A percentile compares a stretch with the other conserved stretches of the same genome.
phyloP scores from a whole-genome alignment of 2,888 invertebrate genomes.

The Catocala fraxini region DNA sequence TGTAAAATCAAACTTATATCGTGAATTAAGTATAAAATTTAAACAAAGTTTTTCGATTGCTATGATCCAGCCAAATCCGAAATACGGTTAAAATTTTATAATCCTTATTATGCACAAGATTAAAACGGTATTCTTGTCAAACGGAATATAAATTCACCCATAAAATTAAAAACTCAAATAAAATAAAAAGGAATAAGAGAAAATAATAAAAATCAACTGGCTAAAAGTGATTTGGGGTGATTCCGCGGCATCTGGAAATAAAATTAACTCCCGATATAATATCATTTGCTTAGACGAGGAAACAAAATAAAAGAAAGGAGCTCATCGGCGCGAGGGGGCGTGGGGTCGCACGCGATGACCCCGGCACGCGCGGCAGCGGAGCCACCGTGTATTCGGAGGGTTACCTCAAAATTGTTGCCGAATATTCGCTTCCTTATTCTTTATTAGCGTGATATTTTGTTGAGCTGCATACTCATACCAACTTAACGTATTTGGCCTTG shows the following conservation, averaged over 20 bases:
- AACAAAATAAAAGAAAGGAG: constrained; percentile 62
- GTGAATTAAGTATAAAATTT: neutral
- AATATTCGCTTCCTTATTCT: neutral
- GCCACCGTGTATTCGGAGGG: too few species aligned
- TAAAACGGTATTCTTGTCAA: constrained; percentile 1
- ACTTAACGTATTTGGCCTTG: neutral
- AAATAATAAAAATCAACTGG: constrained; percentile 35
- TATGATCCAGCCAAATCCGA: constrained; percentile 10
- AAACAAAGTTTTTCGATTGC: neutral
- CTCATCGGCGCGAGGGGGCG: constrained; percentile 56
- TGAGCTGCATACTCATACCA: neutral
- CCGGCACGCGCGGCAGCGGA: constrained; percentile 9
- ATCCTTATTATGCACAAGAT: constrained; percentile 5
- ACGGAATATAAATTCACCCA: constrained; percentile 8
- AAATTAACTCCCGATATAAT: constrained; percentile 71
- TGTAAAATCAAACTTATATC: neutral
- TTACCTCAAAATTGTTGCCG: neutral
- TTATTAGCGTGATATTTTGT: neutral
- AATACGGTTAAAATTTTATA: constrained; percentile 16
- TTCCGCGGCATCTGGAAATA: constrained; percentile 57
- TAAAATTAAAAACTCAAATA: constrained; percentile 31
- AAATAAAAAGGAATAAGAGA: constrained; percentile 26
- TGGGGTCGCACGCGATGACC: constrained; percentile 23
- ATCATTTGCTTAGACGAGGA: constrained; percentile 68
- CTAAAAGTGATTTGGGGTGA: constrained; percentile 45